Evolutionary conservation across 2,113 vertebrate species (phyloP).

Genomic region (Urocitellus parryii): DNA sequence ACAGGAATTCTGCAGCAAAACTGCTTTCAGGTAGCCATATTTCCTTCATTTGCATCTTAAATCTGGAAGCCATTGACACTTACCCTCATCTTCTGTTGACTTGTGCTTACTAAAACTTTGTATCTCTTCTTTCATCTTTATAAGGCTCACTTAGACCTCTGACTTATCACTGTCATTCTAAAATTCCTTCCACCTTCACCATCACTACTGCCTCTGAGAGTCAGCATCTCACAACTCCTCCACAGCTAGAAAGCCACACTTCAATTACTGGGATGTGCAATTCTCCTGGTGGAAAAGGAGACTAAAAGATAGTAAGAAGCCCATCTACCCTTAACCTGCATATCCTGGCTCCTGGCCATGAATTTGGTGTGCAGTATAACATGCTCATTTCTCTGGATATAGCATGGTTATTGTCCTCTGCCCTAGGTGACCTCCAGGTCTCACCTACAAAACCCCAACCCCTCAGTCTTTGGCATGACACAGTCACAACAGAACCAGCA

Average conservation of each 20-base stretch:
- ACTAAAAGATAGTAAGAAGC: not conserved
- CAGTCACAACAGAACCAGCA: not conserved
- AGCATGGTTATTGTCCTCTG: not conserved
- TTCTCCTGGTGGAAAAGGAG: not conserved
- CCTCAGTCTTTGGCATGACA: not conserved
- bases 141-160: not conserved
- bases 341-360: not conserved
- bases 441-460: constrained; percentile 73
- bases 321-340: not conserved
- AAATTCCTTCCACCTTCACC: not conserved
- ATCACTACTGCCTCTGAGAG: not conserved
- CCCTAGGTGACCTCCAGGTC: not conserved
- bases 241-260: not conserved
- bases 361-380: not conserved
- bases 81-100: not conserved
- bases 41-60: not conserved
- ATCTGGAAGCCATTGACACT: not conserved
- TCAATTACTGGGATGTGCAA: not conserved
- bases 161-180: not conserved
- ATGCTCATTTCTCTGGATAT: not conserved
- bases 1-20: not conserved
- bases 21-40: not conserved
- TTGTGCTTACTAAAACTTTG: not conserved
- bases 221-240: not conserved
- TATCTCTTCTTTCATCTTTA: not conserved